Base-by-base conservation (phyloP, 2,113 vertebrate genomes). In the Megalops atlanticus region DNA sequence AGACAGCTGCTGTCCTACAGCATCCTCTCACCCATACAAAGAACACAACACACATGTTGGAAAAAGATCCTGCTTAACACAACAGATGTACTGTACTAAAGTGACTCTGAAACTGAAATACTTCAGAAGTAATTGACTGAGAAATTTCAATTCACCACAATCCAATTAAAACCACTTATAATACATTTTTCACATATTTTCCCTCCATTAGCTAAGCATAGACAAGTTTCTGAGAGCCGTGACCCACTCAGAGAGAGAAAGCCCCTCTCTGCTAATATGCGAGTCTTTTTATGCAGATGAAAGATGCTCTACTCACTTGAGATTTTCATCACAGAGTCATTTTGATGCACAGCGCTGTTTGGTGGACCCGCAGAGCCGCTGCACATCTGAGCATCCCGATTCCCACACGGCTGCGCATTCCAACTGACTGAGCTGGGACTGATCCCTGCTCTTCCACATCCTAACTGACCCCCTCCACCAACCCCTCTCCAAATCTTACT, bases 311-410 rank as follows among this genome's bases (percentile, higher is more conserved):
- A 94, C 94, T 94, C 79, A 94, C 93, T 90, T 69, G 92, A 91
- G 83, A 89, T 90, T 90, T 89, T 94, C 94, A 93, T 94, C 78
- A 80, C 91, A 82, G 80, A 86, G 85, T 80, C 83, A 64, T 80
- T 40, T 15, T 35, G 6, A 78, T 70, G 35, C 12, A 54, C 14
- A 78, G 87, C 83, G 80, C 84, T 88, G 90, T 87, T 84, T 71
- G 78, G 86, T 77, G 81, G 79, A 74, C 85, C 72, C 79, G 82
- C 54, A 80, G 84, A 73, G 82, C 85, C 78, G 83, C 84, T 72
- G 72, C 80, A 72, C 85, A 86, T 89, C 89, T 79, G 49, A 88
- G 88, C 91, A 89, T 91, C 91, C 87, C 89, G 77, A 84, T 90
- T 91, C 89, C 90, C 89, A 90, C 83, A 84, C 87, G 68, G 84